Base-by-base conservation (phyloP, 2,888 invertebrate genomes). In the Pseudococcus viburni region DNA sequence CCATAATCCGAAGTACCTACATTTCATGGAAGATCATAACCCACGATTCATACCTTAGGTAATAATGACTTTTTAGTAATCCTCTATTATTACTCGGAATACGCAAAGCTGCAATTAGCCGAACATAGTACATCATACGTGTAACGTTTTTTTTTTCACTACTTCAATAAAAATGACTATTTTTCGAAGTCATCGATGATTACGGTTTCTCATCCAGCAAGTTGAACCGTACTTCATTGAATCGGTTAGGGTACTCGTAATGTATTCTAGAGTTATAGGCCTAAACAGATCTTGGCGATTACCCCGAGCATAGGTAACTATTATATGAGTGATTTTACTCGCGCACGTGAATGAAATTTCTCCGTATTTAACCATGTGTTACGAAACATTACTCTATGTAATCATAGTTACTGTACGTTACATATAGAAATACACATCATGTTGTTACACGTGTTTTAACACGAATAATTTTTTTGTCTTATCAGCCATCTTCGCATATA, bases 401-500 rank as follows among this genome's bases (percentile, higher is more conserved):
- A 83, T 83, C 80, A 83, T 83, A 46, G 80, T 83, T 46, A 83
- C 80, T 46, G 19, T 19, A 46, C 80, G 46, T 83, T 46, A 46
- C 80, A 19, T 42, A 42, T 42, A 42, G 46, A 83, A 83, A 22
- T 83, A 83, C 9, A 46, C 80, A 19, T 73, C 80, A 46, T 83
- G 46, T 73, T 73, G 73, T 83, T 83, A 83, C 80, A 83, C 80
- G 80, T 83, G 80, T 83, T 83, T 83, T 83, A 83, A 83, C 80
- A 83, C 46, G 80, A 46, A 83, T 83, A 46, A 83, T 83, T 46
- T 83, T 83, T 83, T 19, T 17, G 80, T 26, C 11, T 83, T 83
- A 83, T 83, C 80, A 46, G 19, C 80, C 26, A 83, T 83, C 80
- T 83, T 83, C 46, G 80, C 33, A 33, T 46, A 46, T 33, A 46